Evolutionary conservation across 2,113 vertebrate species (phyloP), one percentile per base, ranked within the genome.

Genomic region (Amphilophus citrinellus): DNA sequence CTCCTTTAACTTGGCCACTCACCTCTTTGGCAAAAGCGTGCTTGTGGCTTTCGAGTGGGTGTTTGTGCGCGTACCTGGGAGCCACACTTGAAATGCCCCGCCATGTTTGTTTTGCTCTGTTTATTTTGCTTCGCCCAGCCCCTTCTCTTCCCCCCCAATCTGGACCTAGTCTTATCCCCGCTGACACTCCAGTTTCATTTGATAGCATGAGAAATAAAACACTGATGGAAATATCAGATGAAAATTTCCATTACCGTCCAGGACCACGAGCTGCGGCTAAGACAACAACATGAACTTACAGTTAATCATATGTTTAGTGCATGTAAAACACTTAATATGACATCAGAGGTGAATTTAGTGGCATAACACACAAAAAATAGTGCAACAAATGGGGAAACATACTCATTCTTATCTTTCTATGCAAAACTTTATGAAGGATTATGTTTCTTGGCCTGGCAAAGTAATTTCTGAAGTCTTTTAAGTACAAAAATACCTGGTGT

Each of bases 71-170:
- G 87, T 88, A 89, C 90, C 88, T 89, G 91, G 82, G 83, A 91
- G 83, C 59, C 60, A 80, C 84, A 86, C 87, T 89, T 90, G 63
- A 92, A 92, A 91, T 56, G 50, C 61, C 62, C 76, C 53, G 61
- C 77, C 89, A 86, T 90, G 91, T 92, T 94, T 93, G 85, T 90
- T 91, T 93, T 93, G 81, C 91, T 92, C 86, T 92, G 87, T 92
- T 94, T 94, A 77, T 90, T 92, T 90, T 88, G 88, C 88, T 88
- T 80, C 78, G 77, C 82, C 87, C 79, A 65, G 62, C 79, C 89
- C 83, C 78, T 76, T 78, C 78, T 77, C 71, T 78, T 84, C 39
- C 82, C 75, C 85, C 78, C 83, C 65, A 71, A 56, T 84, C 61
- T 39, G 68, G 81, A 59, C 47, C 27, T 18, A 4, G n/a, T 78